These are phyloP conservation scores for Cavia porcellus DNA, from an alignment of 2,113 vertebrate genomes.

Conservation along the genomic window DNA sequence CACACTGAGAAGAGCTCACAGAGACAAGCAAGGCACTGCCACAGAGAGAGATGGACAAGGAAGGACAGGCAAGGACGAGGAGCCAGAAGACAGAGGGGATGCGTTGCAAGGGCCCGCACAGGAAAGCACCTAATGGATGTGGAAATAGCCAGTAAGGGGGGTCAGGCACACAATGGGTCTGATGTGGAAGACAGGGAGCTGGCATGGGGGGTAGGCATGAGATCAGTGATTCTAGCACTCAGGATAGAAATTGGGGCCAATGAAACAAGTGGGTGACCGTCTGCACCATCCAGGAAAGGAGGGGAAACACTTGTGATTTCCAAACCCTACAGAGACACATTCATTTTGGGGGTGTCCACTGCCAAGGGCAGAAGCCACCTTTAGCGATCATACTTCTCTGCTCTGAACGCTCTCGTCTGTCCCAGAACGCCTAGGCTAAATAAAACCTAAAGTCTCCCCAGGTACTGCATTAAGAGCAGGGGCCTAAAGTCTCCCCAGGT, in stretches of 20 bases:
- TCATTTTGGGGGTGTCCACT: not conserved
- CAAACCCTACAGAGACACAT: accelerated
- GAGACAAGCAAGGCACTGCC: not conserved
- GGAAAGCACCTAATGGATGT: not conserved
- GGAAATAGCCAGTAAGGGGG: not conserved
- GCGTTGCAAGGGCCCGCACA: accelerated
- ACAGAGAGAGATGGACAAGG: not conserved
- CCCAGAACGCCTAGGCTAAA: not conserved
- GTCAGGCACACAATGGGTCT: accelerated
- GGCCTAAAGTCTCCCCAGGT: not conserved
- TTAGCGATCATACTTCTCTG: not conserved
- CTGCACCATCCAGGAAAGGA: not conserved
- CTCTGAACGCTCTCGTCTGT: not conserved
- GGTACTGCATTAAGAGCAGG: not conserved
- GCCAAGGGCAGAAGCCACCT: not conserved
- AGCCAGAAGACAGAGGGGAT: not conserved
- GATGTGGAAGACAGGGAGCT: not conserved
- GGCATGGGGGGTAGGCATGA: not conserved
- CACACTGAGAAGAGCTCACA: not conserved
- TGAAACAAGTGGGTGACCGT: not conserved
- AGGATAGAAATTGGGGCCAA: not conserved
- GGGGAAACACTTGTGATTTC: not conserved
- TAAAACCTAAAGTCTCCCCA: not conserved
- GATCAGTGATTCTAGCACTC: not conserved
- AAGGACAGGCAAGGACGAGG: not conserved